Evolutionary conservation across 2,888 invertebrate genomes (phyloP).

Genomic region (Acronicta psi): DNA sequence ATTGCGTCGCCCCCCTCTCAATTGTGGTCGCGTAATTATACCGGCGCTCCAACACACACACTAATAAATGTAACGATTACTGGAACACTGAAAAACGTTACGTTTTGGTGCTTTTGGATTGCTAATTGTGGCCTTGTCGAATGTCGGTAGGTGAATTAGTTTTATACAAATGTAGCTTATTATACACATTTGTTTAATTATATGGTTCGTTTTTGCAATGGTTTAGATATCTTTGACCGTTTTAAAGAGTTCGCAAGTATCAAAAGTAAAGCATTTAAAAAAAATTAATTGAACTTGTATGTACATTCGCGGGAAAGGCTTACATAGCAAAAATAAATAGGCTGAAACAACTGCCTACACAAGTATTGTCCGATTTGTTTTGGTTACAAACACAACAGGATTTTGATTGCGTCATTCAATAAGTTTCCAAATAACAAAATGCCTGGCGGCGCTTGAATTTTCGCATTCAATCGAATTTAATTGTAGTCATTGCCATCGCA

Average conservation of each 20-base stretch:
- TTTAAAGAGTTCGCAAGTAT: background rate
- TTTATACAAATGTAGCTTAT: conserved; percentile 3
- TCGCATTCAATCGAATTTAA: conserved; percentile 53
- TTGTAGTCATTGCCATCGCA: conserved; percentile 43
- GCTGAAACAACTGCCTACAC: conserved; percentile 15
- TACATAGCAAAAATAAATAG: conserved; percentile 15
- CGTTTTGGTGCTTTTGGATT: conserved; percentile 25
- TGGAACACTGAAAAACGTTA: conserved; percentile 37
- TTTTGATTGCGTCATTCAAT: conserved; percentile 46
- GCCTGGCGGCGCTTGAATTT: conserved; percentile 49
- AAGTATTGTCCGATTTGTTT: conserved; percentile 36
- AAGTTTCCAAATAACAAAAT: conserved; percentile 50
- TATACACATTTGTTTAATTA: background rate
- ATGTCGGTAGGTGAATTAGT: conserved; percentile 6
- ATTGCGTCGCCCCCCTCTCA: conserved; percentile 63
- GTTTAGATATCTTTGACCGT: background rate
- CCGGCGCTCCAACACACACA: conserved; percentile 48
- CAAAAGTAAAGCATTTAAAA: background rate
- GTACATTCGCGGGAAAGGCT: conserved; percentile 7
- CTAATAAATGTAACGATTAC: conserved; percentile 61
- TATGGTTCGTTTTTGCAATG: background rate
- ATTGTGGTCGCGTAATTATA: conserved; percentile 70
- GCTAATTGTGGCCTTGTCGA: conserved; percentile 17
- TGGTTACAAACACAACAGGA: conserved; percentile 31
- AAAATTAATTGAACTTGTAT: conserved; percentile 1